Conservation (phyloP, 2,797 vertebrate genomes). For the Champsocephalus esox region DNA sequence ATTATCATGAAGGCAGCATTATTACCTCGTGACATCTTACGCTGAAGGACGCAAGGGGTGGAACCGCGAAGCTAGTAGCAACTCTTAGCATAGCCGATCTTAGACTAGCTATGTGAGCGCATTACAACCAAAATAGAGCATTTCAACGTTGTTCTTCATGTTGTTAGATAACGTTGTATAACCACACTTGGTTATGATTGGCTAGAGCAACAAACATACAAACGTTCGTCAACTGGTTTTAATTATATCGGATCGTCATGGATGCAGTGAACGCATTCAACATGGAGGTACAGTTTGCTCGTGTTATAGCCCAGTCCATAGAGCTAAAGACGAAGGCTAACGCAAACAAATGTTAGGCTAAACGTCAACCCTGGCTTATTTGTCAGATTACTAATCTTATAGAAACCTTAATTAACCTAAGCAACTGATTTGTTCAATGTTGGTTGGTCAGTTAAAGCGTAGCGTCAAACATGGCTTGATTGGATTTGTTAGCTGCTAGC, state of each 20-base stretch:
- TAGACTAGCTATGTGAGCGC: background rate
- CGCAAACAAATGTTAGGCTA: background rate
- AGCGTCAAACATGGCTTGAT: background rate
- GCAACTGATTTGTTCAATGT: accelerated
- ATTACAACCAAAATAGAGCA: background rate
- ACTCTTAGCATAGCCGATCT: conserved; percentile 24
- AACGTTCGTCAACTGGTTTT: background rate
- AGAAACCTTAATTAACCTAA: accelerated
- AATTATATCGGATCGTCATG: conserved; percentile 62
- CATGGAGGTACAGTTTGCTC: conserved; percentile 83
- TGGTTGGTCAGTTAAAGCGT: background rate
- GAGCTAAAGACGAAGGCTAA: conserved; percentile 34
- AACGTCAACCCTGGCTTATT: too few relatives aligned
- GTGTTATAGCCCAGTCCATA: background rate
- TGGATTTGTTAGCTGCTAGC: conserved; percentile 34
- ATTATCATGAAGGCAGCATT: background rate
- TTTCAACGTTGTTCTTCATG: background rate
- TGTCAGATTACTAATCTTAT: accelerated
- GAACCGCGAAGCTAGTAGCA: conserved; percentile 10
- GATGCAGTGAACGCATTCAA: conserved; percentile 88
- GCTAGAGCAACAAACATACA: background rate
- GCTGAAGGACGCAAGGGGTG: conserved; percentile 16
- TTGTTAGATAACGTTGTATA: background rate
- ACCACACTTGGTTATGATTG: background rate
- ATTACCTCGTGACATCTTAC: conserved; percentile 23